Conservation (phyloP, 2,888 invertebrate species). For the Lacanobia wlatinum region DNA sequence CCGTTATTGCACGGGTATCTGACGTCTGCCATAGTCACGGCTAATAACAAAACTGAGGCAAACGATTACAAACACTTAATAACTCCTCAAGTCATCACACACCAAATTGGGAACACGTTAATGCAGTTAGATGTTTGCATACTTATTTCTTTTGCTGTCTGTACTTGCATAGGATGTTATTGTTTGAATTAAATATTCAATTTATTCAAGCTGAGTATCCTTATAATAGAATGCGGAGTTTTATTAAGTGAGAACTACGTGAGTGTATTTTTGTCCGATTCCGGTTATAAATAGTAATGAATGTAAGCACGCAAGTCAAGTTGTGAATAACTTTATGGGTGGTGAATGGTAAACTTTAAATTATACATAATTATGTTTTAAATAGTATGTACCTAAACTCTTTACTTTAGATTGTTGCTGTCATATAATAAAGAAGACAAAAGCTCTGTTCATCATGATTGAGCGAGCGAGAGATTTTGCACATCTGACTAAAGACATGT, state of each 20-base stretch:
- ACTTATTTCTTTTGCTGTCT: neutral
- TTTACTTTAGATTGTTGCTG: neutral
- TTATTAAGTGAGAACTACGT: slow-evolving; percentile 48
- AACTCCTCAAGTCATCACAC: neutral
- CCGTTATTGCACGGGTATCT: no score
- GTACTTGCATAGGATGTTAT: slow-evolving; percentile 14
- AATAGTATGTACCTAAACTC: neutral
- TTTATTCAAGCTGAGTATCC: slow-evolving; percentile 46
- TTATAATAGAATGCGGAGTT: slow-evolving; percentile 54
- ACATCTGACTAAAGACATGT: no score
- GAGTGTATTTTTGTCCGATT: slow-evolving; percentile 43
- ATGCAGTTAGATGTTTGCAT: neutral
- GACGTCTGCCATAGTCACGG: no score
- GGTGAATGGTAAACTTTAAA: neutral
- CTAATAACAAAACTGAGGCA: neutral
- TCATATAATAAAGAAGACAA: no score
- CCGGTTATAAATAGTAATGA: slow-evolving; percentile 38
- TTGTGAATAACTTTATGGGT: slow-evolving; percentile 32
- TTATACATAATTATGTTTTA: neutral
- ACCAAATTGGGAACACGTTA: neutral
- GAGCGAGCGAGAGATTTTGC: no score
- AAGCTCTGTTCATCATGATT: no score
- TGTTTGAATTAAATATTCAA: slow-evolving; percentile 22
- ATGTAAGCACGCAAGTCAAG: slow-evolving; percentile 7
- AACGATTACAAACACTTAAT: neutral